Conservation (phyloP, 2,113 vertebrate species). For the Megaleporinus macrocephalus region DNA sequence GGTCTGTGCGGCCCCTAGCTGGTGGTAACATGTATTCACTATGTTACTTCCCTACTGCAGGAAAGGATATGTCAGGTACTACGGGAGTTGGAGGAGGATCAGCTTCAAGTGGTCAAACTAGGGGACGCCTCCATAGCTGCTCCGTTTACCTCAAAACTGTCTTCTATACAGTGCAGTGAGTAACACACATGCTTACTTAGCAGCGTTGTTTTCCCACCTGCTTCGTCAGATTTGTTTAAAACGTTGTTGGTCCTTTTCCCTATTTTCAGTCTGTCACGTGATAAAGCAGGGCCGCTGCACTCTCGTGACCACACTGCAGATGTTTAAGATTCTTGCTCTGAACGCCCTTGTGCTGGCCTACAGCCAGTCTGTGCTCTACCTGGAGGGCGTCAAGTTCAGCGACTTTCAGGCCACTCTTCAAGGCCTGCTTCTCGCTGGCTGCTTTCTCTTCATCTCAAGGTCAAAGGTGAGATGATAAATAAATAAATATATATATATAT, state of each 20-base stretch:
- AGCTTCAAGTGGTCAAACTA: slow-evolving; percentile 89
- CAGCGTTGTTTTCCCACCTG: neutral
- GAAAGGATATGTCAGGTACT: slow-evolving; percentile 93
- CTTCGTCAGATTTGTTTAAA: neutral
- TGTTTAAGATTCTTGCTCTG: slow-evolving; percentile 97
- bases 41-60: too few relatives aligned
- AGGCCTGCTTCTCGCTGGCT: slow-evolving; percentile 92
- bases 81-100: slow-evolving; percentile 93
- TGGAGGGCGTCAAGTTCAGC: slow-evolving; percentile 97
- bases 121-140: slow-evolving; percentile 97
- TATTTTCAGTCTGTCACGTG: slow-evolving; percentile 90
- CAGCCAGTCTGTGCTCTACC: slow-evolving; percentile 96
- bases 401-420: slow-evolving; percentile 96
- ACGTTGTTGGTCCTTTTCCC: neutral
- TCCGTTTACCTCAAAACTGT: slow-evolving; percentile 96
- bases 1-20: too few relatives aligned
- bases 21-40: neutral
- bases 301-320: slow-evolving; percentile 93
- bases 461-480: slow-evolving; percentile 86
- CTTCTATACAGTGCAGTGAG: slow-evolving; percentile 97
- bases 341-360: slow-evolving; percentile 96
- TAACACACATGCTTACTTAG: slow-evolving; percentile 17
- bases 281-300: slow-evolving; percentile 98
- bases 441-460: slow-evolving; percentile 97
- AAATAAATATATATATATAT: too few relatives aligned